Evolutionary conservation across 2,888 invertebrate species (phyloP).

Genomic region (Euproctis similis): DNA sequence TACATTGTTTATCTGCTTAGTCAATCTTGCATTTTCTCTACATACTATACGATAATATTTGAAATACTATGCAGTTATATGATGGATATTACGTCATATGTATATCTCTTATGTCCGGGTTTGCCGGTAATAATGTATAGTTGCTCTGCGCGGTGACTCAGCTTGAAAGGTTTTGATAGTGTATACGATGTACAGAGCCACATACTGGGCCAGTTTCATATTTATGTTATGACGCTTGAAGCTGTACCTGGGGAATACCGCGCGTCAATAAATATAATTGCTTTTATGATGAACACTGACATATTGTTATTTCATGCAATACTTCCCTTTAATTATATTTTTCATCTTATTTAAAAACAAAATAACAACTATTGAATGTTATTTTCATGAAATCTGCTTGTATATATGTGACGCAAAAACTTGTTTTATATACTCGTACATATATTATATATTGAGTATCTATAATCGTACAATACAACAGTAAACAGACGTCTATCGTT

Average conservation of each 20-base stretch:
- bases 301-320: constrained; percentile 11
- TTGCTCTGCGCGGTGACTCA: constrained; percentile 43
- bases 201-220: constrained; percentile 34
- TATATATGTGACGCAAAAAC: constrained; percentile 34
- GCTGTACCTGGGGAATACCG: constrained; percentile 49
- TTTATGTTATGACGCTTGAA: constrained; percentile 21
- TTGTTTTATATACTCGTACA: constrained; percentile 21
- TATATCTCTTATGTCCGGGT: constrained; percentile 25
- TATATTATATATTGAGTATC: constrained; percentile 19
- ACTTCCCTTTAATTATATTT: constrained; percentile 10
- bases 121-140: constrained; percentile 22
- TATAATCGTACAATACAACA: too few relatives aligned
- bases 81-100: constrained; percentile 28
- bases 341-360: constrained; percentile 4
- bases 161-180: constrained; percentile 35
- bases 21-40: too few relatives aligned
- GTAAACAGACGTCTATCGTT: too few relatives aligned
- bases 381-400: constrained; percentile 33
- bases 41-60: too few relatives aligned
- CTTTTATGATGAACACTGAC: constrained; percentile 13
- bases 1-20: too few relatives aligned
- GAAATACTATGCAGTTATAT: constrained; percentile 16
- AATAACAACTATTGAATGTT: constrained; percentile 30
- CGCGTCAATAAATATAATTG: constrained; percentile 34
- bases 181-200: constrained; percentile 35